Evolutionary conservation across 2,888 invertebrate genomes (phyloP), one percentile per base, ranked within the genome.

Genomic region (Drosophila prostipennis): DNA sequence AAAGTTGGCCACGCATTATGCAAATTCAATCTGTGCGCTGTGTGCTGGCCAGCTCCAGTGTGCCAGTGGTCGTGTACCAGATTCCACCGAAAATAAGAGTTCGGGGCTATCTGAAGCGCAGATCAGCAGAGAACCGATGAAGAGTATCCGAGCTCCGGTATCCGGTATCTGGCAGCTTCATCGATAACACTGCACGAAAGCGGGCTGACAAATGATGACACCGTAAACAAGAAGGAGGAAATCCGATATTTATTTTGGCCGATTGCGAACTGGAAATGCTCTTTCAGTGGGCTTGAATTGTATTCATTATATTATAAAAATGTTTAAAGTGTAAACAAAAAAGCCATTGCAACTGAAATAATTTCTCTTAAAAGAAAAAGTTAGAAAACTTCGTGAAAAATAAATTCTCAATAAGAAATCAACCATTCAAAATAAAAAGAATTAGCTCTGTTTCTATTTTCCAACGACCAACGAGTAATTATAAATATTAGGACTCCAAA

Each of bases 1-100:
- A 85, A 85, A 85, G 84, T 86, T 88, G 73, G 58, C 67, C 71
- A 57, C 70, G 57, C 46, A 70, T 63, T 88, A 84, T 84, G 88
- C 88, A 84, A 84, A 84, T 84, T 74, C 71, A 68, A 75, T 55
- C 46, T 43, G 51, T 29, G 43, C 7, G 48, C 46, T 11, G 46
- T 29, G 43, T 11, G 48, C 46, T 14, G 46, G 37, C 48, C 63
- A 43, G 48, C 53, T 46, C 36, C 58, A n/a, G 57, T 51, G 14
- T 16, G 46, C 46, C 29, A 14, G 46, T 46, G 29, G 46, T 40
- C 45, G 45, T 77, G 70, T 59, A 69, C 64, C 63, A 52, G 65
- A 75, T 80, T 79, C 71, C 78, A 48, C 56, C 51, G 73, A 86
- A 86, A 81, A 73, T 39, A 71, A 77, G 74, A 76, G 78, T 70